phyloP scores from a whole-genome alignment of 2,797 vertebrate species.

The Salarias fasciatus region DNA sequence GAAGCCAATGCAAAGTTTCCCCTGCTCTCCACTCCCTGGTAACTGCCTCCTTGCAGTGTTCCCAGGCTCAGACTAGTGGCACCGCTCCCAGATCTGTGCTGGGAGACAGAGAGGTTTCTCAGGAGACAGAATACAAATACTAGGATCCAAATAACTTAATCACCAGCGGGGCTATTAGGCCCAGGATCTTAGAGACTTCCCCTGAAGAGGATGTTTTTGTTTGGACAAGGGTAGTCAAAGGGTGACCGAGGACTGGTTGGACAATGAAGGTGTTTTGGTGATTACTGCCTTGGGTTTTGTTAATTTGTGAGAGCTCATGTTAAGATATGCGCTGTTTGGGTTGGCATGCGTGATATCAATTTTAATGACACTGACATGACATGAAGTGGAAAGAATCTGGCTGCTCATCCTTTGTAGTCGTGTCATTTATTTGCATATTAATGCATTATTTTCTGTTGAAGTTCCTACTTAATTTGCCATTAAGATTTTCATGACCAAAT shows the following conservation, averaged over 20 bases:
- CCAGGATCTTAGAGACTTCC: slow-evolving; percentile 52
- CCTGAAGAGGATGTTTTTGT: slow-evolving; percentile 48
- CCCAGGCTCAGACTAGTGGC: slow-evolving; percentile 81
- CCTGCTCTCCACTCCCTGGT: slow-evolving; percentile 63
- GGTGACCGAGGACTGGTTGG: slow-evolving; percentile 26
- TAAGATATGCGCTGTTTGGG: slow-evolving; percentile 17
- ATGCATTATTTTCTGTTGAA: slow-evolving; percentile 18
- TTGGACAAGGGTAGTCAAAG: slow-evolving; percentile 33
- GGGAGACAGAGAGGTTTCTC: slow-evolving; percentile 78
- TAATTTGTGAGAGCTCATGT: slow-evolving; percentile 32
- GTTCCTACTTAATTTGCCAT: slow-evolving; percentile 9
- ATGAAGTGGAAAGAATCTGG: slow-evolving; percentile 16
- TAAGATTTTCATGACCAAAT: slow-evolving; percentile 1
- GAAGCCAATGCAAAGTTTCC: slow-evolving; percentile 44
- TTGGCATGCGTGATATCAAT: slow-evolving; percentile 27
- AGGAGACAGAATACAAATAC: slow-evolving; percentile 81
- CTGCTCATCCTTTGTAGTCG: not conserved
- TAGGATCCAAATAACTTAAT: slow-evolving; percentile 79
- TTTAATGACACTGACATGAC: slow-evolving; percentile 4
- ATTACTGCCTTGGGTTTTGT: slow-evolving; percentile 14
- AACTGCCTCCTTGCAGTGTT: slow-evolving; percentile 72
- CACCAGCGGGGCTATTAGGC: slow-evolving; percentile 66
- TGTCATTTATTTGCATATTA: slow-evolving; percentile 10
- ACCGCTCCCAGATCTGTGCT: slow-evolving; percentile 76
- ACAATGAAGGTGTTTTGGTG: slow-evolving; percentile 49